A percentile compares a stretch with the other conserved stretches of the same genome.
Evolutionary conservation across 2,113 vertebrate species (phyloP).

Genomic region (Opisthocomus hoazin): DNA sequence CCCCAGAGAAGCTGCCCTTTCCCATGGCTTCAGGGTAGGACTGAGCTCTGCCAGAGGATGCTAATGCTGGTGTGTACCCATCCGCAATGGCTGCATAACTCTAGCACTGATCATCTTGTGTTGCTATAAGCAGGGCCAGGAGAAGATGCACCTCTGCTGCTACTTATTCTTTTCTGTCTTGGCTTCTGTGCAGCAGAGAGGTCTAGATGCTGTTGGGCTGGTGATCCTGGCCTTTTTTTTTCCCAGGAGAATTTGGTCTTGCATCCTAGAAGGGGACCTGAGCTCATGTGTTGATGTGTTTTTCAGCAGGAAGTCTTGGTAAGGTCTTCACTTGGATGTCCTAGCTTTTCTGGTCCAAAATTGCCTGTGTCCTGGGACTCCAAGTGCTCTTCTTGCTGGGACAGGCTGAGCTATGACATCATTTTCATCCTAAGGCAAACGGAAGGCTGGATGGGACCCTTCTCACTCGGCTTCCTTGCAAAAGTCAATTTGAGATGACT

Average conservation of each 20-base stretch:
- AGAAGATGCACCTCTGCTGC: background rate
- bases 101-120: no score
- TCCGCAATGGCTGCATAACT: accelerated
- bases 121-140: background rate
- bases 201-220: background rate
- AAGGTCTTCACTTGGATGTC: background rate
- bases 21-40: background rate
- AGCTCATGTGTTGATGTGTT: background rate
- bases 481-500: background rate
- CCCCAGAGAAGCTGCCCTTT: background rate
- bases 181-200: background rate
- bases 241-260: background rate
- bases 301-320: background rate
- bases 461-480: background rate
- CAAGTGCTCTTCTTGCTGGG: background rate
- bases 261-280: background rate
- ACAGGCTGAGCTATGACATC: background rate
- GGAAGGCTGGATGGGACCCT: background rate
- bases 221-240: background rate
- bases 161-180: background rate
- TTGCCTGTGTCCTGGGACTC: background rate
- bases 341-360: background rate
- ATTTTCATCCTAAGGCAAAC: background rate
- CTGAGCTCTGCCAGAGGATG: background rate
- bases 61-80: background rate